These are phyloP conservation scores for Prionace glauca DNA, from an alignment of 2,797 vertebrate genomes.

Conservation along the genomic window DNA sequence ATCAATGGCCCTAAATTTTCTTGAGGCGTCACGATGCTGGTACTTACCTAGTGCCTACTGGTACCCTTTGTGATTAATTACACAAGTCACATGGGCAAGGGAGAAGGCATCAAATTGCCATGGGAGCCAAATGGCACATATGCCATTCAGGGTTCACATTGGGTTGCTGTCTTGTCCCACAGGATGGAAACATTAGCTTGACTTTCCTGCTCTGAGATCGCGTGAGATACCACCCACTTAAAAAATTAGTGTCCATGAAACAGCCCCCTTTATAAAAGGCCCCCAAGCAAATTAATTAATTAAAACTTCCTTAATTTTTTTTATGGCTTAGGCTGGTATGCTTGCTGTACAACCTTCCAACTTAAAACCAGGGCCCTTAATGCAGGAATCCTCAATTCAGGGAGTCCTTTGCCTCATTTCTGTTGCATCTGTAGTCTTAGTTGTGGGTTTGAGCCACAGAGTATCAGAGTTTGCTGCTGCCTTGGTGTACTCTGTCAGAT, in stretches of 20 bases:
- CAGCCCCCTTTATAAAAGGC: too few relatives aligned
- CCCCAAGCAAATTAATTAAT: neutral
- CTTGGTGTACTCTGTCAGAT: neutral
- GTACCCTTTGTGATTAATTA: neutral
- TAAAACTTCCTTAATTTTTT: neutral
- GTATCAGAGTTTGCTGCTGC: neutral
- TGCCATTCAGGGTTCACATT: too few relatives aligned
- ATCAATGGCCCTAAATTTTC: neutral
- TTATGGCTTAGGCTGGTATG: neutral
- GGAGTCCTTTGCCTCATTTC: neutral
- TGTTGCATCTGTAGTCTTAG: neutral
- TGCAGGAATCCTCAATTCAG: neutral
- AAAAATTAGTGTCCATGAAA: too few relatives aligned
- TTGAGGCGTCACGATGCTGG: neutral
- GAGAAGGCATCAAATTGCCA: too few relatives aligned
- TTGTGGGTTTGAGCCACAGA: neutral
- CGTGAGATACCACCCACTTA: too few relatives aligned
- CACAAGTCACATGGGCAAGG: neutral
- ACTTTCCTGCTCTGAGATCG: too few relatives aligned
- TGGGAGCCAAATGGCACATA: too few relatives aligned
- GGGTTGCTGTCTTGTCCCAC: too few relatives aligned
- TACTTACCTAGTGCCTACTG: neutral
- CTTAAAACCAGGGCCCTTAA: neutral
- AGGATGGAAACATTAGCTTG: too few relatives aligned
- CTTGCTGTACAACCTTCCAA: neutral